Evolutionary conservation across 2,888 invertebrate species (phyloP).

Genomic region (Himalopsyche tibetana): DNA sequence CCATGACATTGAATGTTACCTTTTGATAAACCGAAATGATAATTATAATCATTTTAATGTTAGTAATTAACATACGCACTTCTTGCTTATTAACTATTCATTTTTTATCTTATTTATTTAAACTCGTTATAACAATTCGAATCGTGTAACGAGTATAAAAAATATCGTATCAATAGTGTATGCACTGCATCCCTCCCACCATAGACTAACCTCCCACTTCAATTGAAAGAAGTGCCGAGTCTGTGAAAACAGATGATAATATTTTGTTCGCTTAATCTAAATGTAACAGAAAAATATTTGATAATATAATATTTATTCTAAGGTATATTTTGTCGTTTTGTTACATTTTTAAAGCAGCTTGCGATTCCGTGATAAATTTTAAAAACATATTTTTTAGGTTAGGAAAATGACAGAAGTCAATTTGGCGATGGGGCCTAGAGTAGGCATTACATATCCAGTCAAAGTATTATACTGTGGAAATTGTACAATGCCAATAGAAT

Average conservation of each 20-base stretch:
- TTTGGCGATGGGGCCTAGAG: slow-evolving; percentile 81
- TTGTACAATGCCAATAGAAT: slow-evolving; percentile 97
- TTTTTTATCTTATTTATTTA: no score
- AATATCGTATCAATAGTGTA: no score
- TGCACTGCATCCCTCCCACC: no score
- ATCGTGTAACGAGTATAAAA: no score
- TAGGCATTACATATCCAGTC: slow-evolving; percentile 87
- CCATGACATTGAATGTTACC: no score
- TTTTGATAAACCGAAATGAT: no score
- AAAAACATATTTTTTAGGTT: slow-evolving; percentile 59
- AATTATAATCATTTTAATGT: no score
- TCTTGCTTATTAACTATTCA: no score
- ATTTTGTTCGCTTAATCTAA: neutral
- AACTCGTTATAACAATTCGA: no score
- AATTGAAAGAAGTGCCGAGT: no score
- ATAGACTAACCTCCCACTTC: no score
- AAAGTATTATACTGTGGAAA: slow-evolving; percentile 94
- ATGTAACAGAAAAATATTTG: neutral
- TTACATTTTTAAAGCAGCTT: neutral
- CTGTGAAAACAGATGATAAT: neutral
- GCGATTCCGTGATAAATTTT: neutral
- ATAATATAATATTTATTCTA: slow-evolving; percentile 23
- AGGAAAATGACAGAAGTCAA: slow-evolving; percentile 77
- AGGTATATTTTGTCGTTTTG: neutral
- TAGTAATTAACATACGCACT: no score